A percentile compares a stretch with the other conserved stretches of the same genome.
Evolutionary conservation across 1,140 invertebrate species (phyloP).

Genomic region (Coenobita brevimanus): DNA sequence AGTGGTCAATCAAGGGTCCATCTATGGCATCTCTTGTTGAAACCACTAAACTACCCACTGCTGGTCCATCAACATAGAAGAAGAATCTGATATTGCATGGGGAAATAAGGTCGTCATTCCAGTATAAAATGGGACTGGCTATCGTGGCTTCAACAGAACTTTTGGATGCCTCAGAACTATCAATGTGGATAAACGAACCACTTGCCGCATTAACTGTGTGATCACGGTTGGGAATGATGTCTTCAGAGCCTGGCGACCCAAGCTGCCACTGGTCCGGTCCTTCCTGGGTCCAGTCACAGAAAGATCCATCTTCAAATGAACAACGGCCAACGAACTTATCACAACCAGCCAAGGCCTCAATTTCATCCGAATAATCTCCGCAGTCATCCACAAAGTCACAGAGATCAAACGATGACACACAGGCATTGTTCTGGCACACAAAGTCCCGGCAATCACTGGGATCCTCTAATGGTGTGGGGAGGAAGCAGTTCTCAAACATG

Average conservation of each 20-base stretch:
- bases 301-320: conserved; percentile 45
- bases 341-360: conserved; percentile 4
- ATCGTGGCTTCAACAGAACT: not conserved
- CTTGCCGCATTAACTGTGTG: conserved; percentile 40
- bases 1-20: conserved; percentile 32
- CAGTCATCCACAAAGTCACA: conserved; percentile 65
- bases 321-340: conserved; percentile 20
- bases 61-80: conserved; percentile 51
- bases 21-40: conserved; percentile 16
- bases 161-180: not conserved
- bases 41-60: conserved; percentile 14
- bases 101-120: not conserved
- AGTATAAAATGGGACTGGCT: conserved; percentile 38
- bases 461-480: conserved; percentile 25
- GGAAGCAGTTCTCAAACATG: conserved; percentile 50
- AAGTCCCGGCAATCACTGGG: conserved; percentile 31
- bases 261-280: conserved; percentile 33
- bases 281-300: conserved; percentile 46
- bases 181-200: conserved; percentile 49
- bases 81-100: conserved; percentile 45
- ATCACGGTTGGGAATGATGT: conserved; percentile 41
- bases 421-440: conserved; percentile 37
- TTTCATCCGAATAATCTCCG: conserved; percentile 57
- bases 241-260: conserved; percentile 25
- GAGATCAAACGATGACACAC: conserved; percentile 39